Evolutionary conservation across 2,888 invertebrate genomes (phyloP), one percentile per base, ranked within the genome.

Genomic region (Syritta pipiens): DNA sequence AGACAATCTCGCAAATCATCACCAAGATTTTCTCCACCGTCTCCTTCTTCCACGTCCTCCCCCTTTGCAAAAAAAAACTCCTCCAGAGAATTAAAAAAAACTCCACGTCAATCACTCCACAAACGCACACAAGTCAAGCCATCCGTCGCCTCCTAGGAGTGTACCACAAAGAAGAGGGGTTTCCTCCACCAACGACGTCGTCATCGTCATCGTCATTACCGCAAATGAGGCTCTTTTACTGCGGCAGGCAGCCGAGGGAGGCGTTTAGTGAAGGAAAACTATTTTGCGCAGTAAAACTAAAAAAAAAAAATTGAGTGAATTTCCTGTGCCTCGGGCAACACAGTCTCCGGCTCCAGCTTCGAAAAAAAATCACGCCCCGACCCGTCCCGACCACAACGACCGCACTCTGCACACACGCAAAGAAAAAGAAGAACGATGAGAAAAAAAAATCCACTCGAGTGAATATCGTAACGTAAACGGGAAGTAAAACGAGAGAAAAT

Each of bases 401-500:
- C n/a, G n/a, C n/a, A n/a, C n/a, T n/a, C n/a, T n/a, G n/a, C n/a
- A n/a, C n/a, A n/a, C n/a, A n/a, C n/a, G n/a, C n/a, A n/a, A n/a
- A n/a, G n/a, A n/a, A n/a, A n/a, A n/a, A n/a, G n/a, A n/a, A n/a
- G n/a, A 35, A 35, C 35, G 35, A 35, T 10, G 14, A 35, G n/a
- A 49, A 35, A 12, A 59, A 49, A 9, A 42, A 17, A 10, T 12
- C 32, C 24, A 32, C 26, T 32, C 22, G 44, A 60, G 62, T 51
- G 69, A 69, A 69, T 69, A 69, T 69, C 51, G 60, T 60, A 44
- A 51, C 24, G 32, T 35, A 60, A 60, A 60, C 35, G 44, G n/a
- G 28, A n/a, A 6, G 3, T 0, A 28, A 28, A 40, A 51, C 51
- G 26, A 51, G 62, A 69, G 26, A 65, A 42, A 60, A 3, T n/a